Base-by-base conservation (phyloP, 2,888 invertebrate genomes). In the Neoaliturus tenellus region DNA sequence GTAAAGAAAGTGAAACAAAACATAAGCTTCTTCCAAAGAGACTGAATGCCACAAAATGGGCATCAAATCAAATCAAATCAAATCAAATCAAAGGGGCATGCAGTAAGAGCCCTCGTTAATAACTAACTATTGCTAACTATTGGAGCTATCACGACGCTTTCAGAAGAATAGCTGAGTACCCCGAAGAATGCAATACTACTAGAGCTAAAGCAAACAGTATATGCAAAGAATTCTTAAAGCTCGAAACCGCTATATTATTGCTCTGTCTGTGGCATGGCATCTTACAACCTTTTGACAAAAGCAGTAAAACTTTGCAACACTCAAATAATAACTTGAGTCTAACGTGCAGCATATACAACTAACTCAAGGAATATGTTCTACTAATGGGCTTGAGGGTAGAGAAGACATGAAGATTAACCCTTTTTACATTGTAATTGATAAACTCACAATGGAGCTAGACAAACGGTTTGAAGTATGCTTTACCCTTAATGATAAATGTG, bases 141-240 rank as follows among this genome's bases (percentile, higher is more conserved):
- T 75, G 75, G 75, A 75, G 75, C 44, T 39, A 75, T 41, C 41
- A 75, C 44, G 75, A 75, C 41, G 75, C 75, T 20, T 39, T 75
- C 12, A 75, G 41, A 44, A 35, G 41, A 73, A 67, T 44, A 75
- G 25, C 75, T 20, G 41, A 75, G 1, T 41, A 75, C 35, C 28
- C n/a, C 20, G 44, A 35, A 23, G 44, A 75, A 75, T 41, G 39
- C 12, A 75, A 23, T 41, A 44, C 41, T 20, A 75, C 33, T 35
- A 41, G 75, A 35, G 75, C 75, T 41, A 44, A 39, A 75, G 75
- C 75, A 33, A 75, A 75, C 41, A 44, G 75, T 5, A 75, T 75
- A 23, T 33, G 44, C 41, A 44, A 75, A 44, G 20, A 75, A 6
- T 75, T 75, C 41, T 75, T 75, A 39, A 75, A 75, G 44, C 41